These are phyloP conservation scores for Pardalotus punctatus DNA, from an alignment of 2,113 vertebrate genomes.

Conservation along the genomic window DNA sequence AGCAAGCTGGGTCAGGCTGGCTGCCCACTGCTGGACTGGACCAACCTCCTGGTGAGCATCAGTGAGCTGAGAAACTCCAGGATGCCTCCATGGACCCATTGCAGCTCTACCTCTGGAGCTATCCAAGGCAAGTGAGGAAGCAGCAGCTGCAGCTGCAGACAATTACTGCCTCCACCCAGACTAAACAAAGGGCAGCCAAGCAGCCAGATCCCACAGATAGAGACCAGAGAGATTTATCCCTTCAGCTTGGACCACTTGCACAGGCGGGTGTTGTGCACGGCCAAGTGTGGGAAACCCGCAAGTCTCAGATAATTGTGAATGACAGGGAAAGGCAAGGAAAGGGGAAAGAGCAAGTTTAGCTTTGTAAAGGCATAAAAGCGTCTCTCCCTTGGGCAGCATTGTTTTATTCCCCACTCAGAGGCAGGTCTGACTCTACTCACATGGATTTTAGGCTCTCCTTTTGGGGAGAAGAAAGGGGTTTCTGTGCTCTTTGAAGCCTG, in stretches of 20 bases:
- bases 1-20: not conserved
- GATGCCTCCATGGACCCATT: not conserved
- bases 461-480: conserved; percentile 52
- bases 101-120: not conserved
- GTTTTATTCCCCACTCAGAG: conserved; percentile 7
- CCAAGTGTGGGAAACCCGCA: rapidly evolving
- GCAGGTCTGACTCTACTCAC: not conserved
- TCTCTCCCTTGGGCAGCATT: not conserved
- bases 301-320: conserved; percentile 7
- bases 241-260: not conserved
- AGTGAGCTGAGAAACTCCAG: rapidly evolving
- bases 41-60: rapidly evolving
- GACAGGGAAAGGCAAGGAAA: not conserved
- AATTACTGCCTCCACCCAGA: conserved; percentile 41
- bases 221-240: not conserved
- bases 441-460: not conserved
- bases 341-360: not conserved
- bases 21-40: not conserved
- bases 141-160: conserved; percentile 41
- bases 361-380: not conserved
- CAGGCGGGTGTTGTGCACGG: not conserved
- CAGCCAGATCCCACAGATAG: not conserved
- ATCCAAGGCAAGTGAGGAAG: not conserved
- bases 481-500: conserved; percentile 65
- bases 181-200: conserved; percentile 56